These are phyloP conservation scores for Cacoxenus indagator DNA, from an alignment of 2,888 invertebrate genomes.

Conservation along the genomic window DNA sequence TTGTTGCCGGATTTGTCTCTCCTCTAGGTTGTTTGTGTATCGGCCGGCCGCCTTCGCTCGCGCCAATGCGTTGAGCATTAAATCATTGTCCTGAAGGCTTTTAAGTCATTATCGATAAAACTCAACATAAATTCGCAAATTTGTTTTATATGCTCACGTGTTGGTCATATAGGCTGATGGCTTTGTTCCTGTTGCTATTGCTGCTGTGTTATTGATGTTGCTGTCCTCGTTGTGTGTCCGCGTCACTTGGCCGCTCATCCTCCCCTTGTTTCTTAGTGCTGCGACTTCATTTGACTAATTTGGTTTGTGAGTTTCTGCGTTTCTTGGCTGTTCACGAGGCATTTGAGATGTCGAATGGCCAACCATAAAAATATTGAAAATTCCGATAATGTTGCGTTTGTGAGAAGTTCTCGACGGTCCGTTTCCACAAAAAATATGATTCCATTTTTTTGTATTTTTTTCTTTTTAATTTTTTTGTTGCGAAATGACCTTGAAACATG, in stretches of 20 bases:
- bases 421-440: background rate
- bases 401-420: background rate
- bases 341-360: conserved; percentile 10
- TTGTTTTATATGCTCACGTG: conserved; percentile 55
- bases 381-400: background rate
- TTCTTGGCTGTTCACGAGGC: background rate
- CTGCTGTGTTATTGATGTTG: background rate
- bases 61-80: conserved; percentile 54
- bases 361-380: background rate
- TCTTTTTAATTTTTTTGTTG: conserved; percentile 41
- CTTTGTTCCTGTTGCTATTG: background rate
- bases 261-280: conserved; percentile 34
- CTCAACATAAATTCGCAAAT: conserved; percentile 70
- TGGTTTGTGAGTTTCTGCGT: conserved; percentile 19
- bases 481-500: conserved; percentile 52
- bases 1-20: conserved; percentile 5
- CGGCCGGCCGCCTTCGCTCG: conserved; percentile 44
- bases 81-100: conserved; percentile 71
- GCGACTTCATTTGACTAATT: conserved; percentile 60
- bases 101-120: conserved; percentile 71
- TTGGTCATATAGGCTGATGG: background rate
- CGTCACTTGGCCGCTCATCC: conserved; percentile 26
- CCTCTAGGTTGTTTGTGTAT: conserved; percentile 25
- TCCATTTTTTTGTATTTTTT: conserved; percentile 23
- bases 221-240: conserved; percentile 37